Evolutionary conservation across 2,113 vertebrate genomes (phyloP).

Genomic region (Azemiops feae): DNA sequence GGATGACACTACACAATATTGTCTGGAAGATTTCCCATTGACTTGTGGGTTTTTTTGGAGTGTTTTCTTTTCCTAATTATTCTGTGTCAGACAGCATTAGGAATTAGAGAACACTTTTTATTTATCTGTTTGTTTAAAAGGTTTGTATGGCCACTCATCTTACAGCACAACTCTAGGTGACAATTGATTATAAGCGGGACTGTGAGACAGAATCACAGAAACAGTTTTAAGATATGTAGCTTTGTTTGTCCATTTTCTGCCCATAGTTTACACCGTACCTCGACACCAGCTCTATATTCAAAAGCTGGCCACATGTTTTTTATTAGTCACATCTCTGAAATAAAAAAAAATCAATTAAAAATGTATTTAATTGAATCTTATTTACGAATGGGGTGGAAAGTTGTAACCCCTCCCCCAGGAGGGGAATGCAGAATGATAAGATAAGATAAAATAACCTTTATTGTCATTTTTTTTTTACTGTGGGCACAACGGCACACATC

Average conservation of each 20-base stretch:
- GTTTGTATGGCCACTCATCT: not conserved
- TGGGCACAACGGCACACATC: too few species aligned
- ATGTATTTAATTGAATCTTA: not conserved
- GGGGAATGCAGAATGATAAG: not conserved
- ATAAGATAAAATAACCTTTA: too few species aligned
- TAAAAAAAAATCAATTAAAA: not conserved
- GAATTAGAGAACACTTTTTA: not conserved
- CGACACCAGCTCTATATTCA: not conserved
- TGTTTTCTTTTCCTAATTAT: not conserved
- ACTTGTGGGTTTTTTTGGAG: not conserved
- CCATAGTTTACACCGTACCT: not conserved
- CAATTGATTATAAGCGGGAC: not conserved
- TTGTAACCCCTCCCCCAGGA: not conserved
- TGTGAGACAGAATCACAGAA: not conserved
- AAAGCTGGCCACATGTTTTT: not conserved
- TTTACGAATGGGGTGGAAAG: not conserved
- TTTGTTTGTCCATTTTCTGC: not conserved
- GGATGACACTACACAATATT: not conserved
- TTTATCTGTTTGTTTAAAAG: not conserved
- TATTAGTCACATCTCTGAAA: not conserved
- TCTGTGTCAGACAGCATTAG: not conserved
- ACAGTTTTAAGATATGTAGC: not conserved
- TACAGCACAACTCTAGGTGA: not conserved
- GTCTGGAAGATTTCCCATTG: constrained; percentile 16
- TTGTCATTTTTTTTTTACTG: too few species aligned